These are phyloP conservation scores for Solen grandis DNA, from an alignment of 1,140 invertebrate genomes.

Conservation along the genomic window DNA sequence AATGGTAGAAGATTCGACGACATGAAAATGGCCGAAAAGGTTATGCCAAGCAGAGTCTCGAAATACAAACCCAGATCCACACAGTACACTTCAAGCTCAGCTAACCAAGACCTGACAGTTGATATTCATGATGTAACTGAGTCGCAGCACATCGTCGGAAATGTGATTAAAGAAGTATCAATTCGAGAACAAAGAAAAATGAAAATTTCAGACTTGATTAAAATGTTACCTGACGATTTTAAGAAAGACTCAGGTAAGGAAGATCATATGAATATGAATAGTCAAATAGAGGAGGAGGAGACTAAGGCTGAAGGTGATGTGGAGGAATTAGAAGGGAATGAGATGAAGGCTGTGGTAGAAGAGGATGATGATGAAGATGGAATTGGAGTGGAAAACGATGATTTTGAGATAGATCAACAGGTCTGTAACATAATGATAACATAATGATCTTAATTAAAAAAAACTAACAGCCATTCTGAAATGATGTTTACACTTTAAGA, in stretches of 20 bases:
- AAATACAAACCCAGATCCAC: not conserved
- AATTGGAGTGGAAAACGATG: conserved; percentile 51
- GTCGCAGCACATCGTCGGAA: no score
- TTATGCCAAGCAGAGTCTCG: not conserved
- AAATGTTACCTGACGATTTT: conserved; percentile 25
- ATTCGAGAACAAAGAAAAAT: conserved; percentile 45
- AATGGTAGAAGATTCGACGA: conserved; percentile 69
- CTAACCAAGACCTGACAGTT: conserved; percentile 23
- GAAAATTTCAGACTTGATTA: conserved; percentile 61
- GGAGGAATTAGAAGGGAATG: not conserved
- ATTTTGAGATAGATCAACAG: conserved; percentile 47
- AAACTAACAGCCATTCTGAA: no score
- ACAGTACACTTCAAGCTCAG: not conserved
- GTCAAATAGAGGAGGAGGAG: not conserved
- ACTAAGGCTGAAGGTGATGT: not conserved
- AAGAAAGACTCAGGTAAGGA: not conserved
- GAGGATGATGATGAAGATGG: conserved; percentile 49
- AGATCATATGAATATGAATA: no score
- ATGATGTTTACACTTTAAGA: no score
- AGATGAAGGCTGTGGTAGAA: conserved; percentile 30
- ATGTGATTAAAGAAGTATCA: conserved; percentile 29
- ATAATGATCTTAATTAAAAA: not conserved
- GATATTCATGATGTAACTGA: conserved; percentile 28
- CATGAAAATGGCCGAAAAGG: conserved; percentile 54
- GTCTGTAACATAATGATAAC: not conserved